Percentiles rank a stretch among this genome's conserved stretches.
These are phyloP conservation scores for Solenopsis invicta DNA, from an alignment of 1,140 invertebrate species.

Conservation along the genomic window DNA sequence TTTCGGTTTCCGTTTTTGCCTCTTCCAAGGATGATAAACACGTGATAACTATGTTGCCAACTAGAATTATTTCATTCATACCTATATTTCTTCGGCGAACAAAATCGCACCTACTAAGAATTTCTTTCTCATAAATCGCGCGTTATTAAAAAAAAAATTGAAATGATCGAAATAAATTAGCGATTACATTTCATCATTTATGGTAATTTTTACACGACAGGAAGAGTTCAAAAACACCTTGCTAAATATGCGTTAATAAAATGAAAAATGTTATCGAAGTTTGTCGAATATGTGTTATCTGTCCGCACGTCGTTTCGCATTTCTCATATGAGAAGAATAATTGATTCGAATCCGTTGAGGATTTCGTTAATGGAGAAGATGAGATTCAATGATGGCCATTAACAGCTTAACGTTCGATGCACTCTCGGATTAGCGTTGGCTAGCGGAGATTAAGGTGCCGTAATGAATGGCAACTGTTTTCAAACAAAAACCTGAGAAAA, in stretches of 20 bases:
- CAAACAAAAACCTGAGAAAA: neutral
- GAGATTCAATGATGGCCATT: neutral
- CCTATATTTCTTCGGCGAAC: neutral
- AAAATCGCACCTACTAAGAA: neutral
- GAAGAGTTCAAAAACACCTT: neutral
- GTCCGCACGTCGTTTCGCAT: neutral
- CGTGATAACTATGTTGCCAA: neutral
- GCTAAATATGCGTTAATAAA: neutral
- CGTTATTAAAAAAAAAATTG: neutral
- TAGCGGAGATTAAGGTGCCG: slow-evolving; percentile 4
- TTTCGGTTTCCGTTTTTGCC: slow-evolving; percentile 18
- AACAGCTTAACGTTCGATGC: slow-evolving; percentile 7
- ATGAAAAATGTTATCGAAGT: slow-evolving; percentile 38
- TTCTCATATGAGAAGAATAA: slow-evolving; percentile 17
- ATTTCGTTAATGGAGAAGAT: neutral
- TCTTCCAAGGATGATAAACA: neutral
- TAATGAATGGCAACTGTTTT: slow-evolving; percentile 25
- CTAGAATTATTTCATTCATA: slow-evolving; percentile 6
- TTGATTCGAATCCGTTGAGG: neutral
- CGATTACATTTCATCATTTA: slow-evolving; percentile 27
- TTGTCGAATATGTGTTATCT: neutral
- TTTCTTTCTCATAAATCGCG: neutral
- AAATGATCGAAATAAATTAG: neutral
- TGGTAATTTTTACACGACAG: slow-evolving; percentile 28
- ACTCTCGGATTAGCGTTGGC: neutral